Conservation (phyloP, 2,888 invertebrate genomes). For the Sinodicranocentrus sp. region DNA sequence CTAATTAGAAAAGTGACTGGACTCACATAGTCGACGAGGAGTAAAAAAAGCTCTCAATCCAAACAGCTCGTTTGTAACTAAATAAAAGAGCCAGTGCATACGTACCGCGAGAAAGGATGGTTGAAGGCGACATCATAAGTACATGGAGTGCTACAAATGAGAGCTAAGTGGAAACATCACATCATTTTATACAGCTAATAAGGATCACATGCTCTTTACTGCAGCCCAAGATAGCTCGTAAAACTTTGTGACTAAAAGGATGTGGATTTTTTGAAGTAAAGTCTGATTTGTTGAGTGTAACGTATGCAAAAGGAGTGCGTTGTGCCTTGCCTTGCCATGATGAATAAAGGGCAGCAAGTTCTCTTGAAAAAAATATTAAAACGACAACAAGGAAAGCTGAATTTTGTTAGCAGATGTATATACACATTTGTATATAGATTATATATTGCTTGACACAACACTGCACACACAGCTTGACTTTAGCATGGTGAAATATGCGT, state of each 20-base stretch:
- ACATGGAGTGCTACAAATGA: neutral
- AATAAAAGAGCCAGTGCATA: neutral
- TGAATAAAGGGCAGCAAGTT: no score
- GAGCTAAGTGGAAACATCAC: constrained; percentile 46
- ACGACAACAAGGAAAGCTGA: no score
- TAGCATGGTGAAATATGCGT: constrained; percentile 3
- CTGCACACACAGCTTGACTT: neutral
- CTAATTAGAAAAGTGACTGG: constrained; percentile 68
- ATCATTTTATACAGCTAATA: constrained; percentile 65
- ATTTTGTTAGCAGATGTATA: no score
- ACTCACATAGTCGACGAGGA: constrained; percentile 21
- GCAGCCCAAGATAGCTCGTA: no score
- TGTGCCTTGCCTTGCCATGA: no score
- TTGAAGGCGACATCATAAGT: constrained; percentile 36
- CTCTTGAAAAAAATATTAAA: no score
- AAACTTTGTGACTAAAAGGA: no score
- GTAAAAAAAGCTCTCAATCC: neutral
- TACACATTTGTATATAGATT: no score
- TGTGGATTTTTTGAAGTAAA: no score
- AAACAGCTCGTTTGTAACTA: neutral
- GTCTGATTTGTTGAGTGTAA: no score
- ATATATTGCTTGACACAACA: no score
- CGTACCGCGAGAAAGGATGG: constrained; percentile 18
- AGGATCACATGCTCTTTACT: constrained; percentile 60
- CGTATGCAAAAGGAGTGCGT: no score